Evolutionary conservation across 92 coral and sea anemone genomes (phyloP).

Genomic region (Epizoanthus rinbou): DNA sequence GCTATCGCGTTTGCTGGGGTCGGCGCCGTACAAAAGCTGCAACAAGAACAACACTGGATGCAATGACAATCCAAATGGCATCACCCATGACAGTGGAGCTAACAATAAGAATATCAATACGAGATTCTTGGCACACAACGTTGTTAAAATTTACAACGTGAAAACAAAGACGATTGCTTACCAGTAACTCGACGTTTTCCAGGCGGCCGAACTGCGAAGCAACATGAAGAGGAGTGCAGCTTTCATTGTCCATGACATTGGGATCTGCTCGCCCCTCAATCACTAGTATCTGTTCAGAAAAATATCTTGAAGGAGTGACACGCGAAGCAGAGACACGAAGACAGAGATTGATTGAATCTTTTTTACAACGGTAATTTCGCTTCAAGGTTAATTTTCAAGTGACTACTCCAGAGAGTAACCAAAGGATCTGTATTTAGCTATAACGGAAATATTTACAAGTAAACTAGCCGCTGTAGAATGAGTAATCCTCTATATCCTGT

Average conservation of each 20-base stretch:
- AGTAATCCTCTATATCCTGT: no score
- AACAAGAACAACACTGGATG: neutral
- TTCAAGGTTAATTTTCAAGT: no score
- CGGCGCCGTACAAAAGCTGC: slow-evolving; percentile 69
- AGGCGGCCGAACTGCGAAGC: slow-evolving; percentile 74
- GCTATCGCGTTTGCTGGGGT: slow-evolving; percentile 68
- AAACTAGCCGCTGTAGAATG: no score
- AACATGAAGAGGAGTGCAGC: slow-evolving; percentile 72
- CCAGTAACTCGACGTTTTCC: slow-evolving; percentile 63
- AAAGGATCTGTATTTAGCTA: no score
- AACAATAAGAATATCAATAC: no score
- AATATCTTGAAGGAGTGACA: neutral
- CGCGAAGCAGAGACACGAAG: no score
- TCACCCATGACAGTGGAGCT: neutral
- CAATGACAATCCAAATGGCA: neutral
- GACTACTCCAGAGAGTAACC: no score
- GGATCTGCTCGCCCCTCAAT: slow-evolving; percentile 56
- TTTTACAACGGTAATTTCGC: no score
- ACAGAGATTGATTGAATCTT: no score
- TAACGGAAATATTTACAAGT: no score
- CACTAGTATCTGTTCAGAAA: slow-evolving; percentile 48
- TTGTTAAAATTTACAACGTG: no score
- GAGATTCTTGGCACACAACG: no score
- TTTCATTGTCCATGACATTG: slow-evolving; percentile 72
- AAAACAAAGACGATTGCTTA: slow-evolving; percentile 16